Base-by-base conservation (phyloP, 2,888 invertebrate species). In the Psylliodes chrysocephalus region DNA sequence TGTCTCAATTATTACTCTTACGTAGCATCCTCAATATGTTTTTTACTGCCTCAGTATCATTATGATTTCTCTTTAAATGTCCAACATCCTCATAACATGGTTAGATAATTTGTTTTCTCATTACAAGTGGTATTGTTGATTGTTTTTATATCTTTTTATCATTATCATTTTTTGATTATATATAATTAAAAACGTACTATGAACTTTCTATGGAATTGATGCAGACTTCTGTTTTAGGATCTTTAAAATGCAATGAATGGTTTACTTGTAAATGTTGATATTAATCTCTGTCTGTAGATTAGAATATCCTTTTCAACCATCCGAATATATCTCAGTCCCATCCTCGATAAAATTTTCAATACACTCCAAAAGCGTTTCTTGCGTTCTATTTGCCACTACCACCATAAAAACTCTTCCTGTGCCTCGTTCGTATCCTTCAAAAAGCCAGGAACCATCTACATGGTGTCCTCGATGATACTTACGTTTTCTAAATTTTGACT, bases 81-180 rank as follows among this genome's bases (percentile, higher is more conserved):
- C 18, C 54, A 15, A 54, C 42, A 28, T 54, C 42, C 42, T 54
- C 54, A 54, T 42, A 54, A 40, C 54, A 54, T 25, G n/a, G n/a
- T n/a, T n/a, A n/a, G n/a, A n/a, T n/a, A n/a, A n/a, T n/a, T n/a
- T n/a, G n/a, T n/a, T n/a, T n/a, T n/a, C n/a, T n/a, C n/a, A n/a
- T n/a, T n/a, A n/a, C n/a, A n/a, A n/a, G n/a, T n/a, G n/a, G n/a
- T n/a, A n/a, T n/a, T n/a, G n/a, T n/a, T n/a, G n/a, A n/a, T n/a
- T n/a, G n/a, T n/a, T n/a, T n/a, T n/a, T n/a, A n/a, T n/a, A n/a
- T n/a, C n/a, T n/a, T n/a, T n/a, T n/a, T n/a, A n/a, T n/a, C n/a
- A n/a, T n/a, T n/a, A n/a, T n/a, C n/a, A n/a, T n/a, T n/a, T n/a
- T n/a, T n/a, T n/a, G n/a, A n/a, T n/a, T 33, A 33, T n/a, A n/a